Base-by-base conservation (phyloP, 2,888 invertebrate species). In the Callinectes sapidus region DNA sequence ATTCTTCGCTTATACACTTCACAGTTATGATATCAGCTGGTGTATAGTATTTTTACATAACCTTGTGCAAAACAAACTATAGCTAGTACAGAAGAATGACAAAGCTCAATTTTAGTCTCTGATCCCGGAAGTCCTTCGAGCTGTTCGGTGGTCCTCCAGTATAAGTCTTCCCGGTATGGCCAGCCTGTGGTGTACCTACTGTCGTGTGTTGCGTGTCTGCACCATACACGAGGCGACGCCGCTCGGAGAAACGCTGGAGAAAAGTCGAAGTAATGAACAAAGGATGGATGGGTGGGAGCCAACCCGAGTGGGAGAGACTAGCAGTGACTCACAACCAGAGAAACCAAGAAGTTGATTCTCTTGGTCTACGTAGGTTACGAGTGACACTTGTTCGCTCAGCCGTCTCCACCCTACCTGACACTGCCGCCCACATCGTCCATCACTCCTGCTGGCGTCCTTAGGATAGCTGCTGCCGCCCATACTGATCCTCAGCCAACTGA, bases 321-420 rank as follows among this genome's bases (percentile, higher is more conserved):
- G 28, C 28, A n/a, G 71, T 71, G 71, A 71, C 71, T 71, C 28
- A 71, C 28, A 71, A 2, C 28, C 28, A 81, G 35, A 32, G 35
- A 81, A 35, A 35, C 35, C 32, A 81, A n/a, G 71, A 61, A 71
- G 28, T 1, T 8, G 28, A 71, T 28, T 18, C 35, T 35, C 35
- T 81, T 81, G 35, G 71, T 71, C 71, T 71, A 71, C 71, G n/a
- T 28, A n/a, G 71, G 71, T 71, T 71, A 71, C 13, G n/a, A 71
- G 71, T 81, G 81, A 81, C 35, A 81, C 35, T 35, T 81, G 81
- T 35, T 35, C 81, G 28, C 81, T n/a, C 81, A 81, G 81, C 81
- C 35, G 32, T 35, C 35, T 81, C 32, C 35, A 35, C 32, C 81
- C 81, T 35, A 71, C 28, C 71, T 71, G 71, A 71, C 71, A 28